Conservation (phyloP, 2,113 vertebrate genomes). For the Hypocryptadius cinnamomeus region DNA sequence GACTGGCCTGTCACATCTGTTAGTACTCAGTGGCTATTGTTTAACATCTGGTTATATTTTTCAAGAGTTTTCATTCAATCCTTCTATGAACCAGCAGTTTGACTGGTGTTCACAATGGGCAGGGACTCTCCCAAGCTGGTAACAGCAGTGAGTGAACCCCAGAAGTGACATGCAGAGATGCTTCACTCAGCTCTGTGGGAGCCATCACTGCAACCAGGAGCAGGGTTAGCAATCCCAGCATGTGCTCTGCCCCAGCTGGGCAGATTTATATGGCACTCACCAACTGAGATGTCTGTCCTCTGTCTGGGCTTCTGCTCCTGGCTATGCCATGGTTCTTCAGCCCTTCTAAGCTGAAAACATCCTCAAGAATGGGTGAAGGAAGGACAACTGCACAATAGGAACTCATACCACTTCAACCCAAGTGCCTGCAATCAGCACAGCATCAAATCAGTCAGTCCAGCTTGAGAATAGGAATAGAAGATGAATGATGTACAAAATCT, state of each 20-base stretch:
- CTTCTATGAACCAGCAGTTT: background rate
- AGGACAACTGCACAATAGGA: constrained; percentile 29
- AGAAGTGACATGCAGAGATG: background rate
- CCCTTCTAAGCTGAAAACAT: background rate
- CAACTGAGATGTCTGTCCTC: background rate
- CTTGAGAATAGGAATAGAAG: background rate
- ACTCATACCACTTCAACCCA: background rate
- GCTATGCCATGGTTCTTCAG: background rate
- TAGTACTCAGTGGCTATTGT: constrained; percentile 9
- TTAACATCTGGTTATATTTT: background rate
- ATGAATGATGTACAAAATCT: background rate
- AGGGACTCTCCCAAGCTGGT: background rate
- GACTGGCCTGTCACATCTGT: constrained; percentile 15
- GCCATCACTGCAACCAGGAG: background rate
- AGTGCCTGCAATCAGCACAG: background rate
- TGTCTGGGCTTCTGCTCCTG: background rate
- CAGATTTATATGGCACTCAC: background rate
- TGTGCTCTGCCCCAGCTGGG: background rate
- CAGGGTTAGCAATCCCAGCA: background rate
- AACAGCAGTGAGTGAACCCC: background rate
- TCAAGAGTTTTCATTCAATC: background rate
- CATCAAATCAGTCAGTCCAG: background rate
- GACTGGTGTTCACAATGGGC: background rate
- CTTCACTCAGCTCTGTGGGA: background rate
- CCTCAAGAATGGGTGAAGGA: background rate